These are phyloP conservation scores for Saguinus imperator DNA, from an alignment of 2,113 vertebrate species.

Conservation along the genomic window DNA sequence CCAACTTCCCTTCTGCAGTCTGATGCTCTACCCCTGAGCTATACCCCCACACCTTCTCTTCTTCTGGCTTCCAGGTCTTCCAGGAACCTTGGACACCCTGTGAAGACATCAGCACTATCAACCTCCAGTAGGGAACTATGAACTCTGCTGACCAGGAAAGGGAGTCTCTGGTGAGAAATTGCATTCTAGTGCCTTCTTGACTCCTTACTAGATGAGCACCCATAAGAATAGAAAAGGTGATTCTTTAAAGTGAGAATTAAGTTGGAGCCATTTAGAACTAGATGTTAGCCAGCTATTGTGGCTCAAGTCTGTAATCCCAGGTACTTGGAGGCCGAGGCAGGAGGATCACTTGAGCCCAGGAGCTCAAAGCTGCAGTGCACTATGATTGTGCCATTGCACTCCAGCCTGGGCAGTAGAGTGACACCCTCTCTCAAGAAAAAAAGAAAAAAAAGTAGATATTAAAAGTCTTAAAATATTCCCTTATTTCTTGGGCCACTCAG, in stretches of 20 bases:
- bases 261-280: neutral
- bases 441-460: neutral
- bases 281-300: neutral
- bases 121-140: neutral
- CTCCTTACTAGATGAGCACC: neutral
- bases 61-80: neutral
- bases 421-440: neutral
- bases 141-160: neutral
- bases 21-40: no score
- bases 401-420: neutral
- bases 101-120: neutral
- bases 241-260: neutral
- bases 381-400: neutral
- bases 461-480: neutral
- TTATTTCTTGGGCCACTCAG: neutral
- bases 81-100: neutral
- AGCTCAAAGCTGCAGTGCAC: neutral
- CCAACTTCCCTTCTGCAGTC: neutral
- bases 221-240: neutral
- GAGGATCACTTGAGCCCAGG: neutral
- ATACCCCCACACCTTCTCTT: neutral
- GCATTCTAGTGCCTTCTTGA: neutral
- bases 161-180: constrained; percentile 40
- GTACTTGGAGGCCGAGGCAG: no score
- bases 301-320: neutral